phyloP scores from a whole-genome alignment of 2,888 invertebrate species.

The Camptogramma bilineatum region DNA sequence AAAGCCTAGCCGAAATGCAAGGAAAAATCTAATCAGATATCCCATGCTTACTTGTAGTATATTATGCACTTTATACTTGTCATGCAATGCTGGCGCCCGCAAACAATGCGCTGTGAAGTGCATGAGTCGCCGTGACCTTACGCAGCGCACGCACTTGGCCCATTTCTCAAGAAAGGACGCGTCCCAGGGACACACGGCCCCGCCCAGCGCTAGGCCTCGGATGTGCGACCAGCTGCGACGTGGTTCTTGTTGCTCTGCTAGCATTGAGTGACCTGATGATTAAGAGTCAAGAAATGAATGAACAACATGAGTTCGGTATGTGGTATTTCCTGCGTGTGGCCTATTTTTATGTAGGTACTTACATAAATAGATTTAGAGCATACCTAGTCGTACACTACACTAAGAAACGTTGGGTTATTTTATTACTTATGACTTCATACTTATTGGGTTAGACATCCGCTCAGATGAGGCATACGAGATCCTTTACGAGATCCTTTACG shows the following conservation, averaged over 20 bases:
- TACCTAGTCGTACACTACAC: no score
- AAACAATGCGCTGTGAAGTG: slow-evolving; percentile 74
- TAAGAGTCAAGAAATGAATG: background rate
- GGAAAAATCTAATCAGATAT: no score
- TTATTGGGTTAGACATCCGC: no score
- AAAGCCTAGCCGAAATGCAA: background rate
- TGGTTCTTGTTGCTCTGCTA: slow-evolving; percentile 72
- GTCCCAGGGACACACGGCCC: slow-evolving; percentile 73
- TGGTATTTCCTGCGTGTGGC: no score
- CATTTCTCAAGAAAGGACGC: slow-evolving; percentile 68
- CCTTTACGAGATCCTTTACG: no score
- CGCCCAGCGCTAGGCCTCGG: slow-evolving; percentile 69
- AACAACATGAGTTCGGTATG: no score
- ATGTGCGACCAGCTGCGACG: slow-evolving; percentile 65
- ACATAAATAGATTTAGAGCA: no score
- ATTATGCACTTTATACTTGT: slow-evolving; percentile 72
- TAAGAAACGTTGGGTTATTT: no score
- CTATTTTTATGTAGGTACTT: no score
- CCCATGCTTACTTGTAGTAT: slow-evolving; percentile 61
- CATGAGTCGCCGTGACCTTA: slow-evolving; percentile 62
- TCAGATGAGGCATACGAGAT: no score
- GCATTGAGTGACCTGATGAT: slow-evolving; percentile 72
- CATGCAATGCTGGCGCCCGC: slow-evolving; percentile 70
- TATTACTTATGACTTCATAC: no score
- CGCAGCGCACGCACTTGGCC: slow-evolving; percentile 69